Evolutionary conservation across 2,888 invertebrate species (phyloP).

Genomic region (Zonitis immaculata): DNA sequence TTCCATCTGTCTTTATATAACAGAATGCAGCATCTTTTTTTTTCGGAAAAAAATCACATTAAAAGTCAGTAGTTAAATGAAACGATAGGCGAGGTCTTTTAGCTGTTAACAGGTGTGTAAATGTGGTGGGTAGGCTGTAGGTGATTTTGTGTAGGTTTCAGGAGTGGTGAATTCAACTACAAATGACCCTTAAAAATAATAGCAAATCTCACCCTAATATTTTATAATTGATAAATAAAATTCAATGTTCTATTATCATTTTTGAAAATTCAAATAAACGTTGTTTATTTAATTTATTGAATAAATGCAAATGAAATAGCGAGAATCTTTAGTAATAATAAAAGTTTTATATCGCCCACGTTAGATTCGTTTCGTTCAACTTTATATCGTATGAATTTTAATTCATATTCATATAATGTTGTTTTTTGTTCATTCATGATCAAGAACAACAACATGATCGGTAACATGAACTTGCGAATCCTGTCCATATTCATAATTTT

Average conservation of each 20-base stretch:
- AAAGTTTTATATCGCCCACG: background rate
- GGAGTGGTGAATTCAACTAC: no score
- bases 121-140: conserved; percentile 32
- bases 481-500: background rate
- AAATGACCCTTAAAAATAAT: no score
- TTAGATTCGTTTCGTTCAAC: background rate
- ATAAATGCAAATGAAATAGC: no score
- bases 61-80: conserved; percentile 24
- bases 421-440: conserved; percentile 14
- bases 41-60: no score
- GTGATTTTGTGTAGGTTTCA: conserved; percentile 17
- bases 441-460: conserved; percentile 1
- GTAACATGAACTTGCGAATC: conserved; percentile 9
- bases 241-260: no score
- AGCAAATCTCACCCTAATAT: no score
- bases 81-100: conserved; percentile 28
- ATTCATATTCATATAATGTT: background rate
- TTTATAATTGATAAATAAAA: no score
- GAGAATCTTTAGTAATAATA: no score
- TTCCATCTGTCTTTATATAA: conserved; percentile 20
- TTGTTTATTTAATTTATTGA: no score
- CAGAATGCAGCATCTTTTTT: conserved; percentile 14
- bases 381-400: background rate
- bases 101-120: conserved; percentile 33
- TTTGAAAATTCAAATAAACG: no score